These are phyloP conservation scores for Lysandra coridon DNA, from an alignment of 2,888 invertebrate species.

Conservation along the genomic window DNA sequence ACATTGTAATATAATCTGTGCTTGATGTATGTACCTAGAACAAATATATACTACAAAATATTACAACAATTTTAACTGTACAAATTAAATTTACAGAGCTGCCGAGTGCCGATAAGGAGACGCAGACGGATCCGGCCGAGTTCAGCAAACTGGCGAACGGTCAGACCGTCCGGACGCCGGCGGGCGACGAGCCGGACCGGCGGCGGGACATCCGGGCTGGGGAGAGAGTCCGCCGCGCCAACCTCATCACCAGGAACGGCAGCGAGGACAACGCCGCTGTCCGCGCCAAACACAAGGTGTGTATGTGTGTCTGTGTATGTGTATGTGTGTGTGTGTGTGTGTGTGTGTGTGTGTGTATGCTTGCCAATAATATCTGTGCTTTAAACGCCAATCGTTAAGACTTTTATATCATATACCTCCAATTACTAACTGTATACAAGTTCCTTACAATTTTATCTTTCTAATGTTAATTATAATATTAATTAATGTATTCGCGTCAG, in stretches of 20 bases:
- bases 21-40: no score
- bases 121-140: slow-evolving; percentile 66
- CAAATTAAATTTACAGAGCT: not conserved
- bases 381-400: no score
- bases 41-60: not conserved
- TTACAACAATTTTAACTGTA: not conserved
- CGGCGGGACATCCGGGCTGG: slow-evolving; percentile 44
- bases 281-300: slow-evolving; percentile 50
- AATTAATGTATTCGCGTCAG: no score
- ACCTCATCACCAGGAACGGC: slow-evolving; percentile 41
- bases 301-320: not conserved
- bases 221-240: slow-evolving; percentile 48
- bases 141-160: slow-evolving; percentile 62
- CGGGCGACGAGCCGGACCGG: slow-evolving; percentile 36
- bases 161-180: slow-evolving; percentile 48
- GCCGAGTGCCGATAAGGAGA: slow-evolving; percentile 53
- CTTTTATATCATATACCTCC: no score
- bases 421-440: no score
- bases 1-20: no score
- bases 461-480: no score
- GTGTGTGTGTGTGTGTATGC: no score
- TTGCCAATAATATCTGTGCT: no score
- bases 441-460: no score
- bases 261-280: slow-evolving; percentile 41
- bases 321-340: no score